Conservation (phyloP, 1,140 invertebrate genomes). For the Thalassaphorura encarpata region DNA sequence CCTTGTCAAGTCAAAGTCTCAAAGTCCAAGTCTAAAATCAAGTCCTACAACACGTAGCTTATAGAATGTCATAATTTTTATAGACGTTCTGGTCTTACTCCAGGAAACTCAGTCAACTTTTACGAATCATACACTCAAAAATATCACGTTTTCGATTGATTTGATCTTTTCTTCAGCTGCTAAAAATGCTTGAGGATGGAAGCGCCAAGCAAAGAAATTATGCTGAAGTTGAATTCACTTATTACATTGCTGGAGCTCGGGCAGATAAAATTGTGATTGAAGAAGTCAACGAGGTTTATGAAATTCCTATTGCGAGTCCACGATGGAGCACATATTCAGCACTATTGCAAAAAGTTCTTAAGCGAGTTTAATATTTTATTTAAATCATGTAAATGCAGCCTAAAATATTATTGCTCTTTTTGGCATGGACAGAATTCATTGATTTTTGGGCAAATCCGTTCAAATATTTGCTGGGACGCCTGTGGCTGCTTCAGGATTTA, state of each 20-base stretch:
- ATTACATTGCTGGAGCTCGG: slow-evolving; percentile 72
- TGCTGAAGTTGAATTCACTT: slow-evolving; percentile 76
- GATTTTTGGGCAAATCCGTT: slow-evolving; percentile 16
- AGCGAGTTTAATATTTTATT: slow-evolving; percentile 41
- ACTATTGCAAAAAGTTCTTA: slow-evolving; percentile 52
- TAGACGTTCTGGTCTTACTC: too few relatives aligned
- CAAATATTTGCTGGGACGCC: slow-evolving; percentile 17
- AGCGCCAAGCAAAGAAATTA: slow-evolving; percentile 74
- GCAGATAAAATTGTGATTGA: slow-evolving; percentile 64
- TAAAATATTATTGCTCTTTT: slow-evolving; percentile 1
- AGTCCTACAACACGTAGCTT: too few relatives aligned
- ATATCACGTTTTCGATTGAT: neutral
- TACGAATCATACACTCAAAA: neutral
- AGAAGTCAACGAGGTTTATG: slow-evolving; percentile 80
- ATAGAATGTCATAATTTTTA: too few relatives aligned
- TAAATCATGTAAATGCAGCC: neutral
- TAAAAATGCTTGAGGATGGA: slow-evolving; percentile 61
- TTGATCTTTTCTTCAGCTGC: slow-evolving; percentile 49
- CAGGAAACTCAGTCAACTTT: neutral
- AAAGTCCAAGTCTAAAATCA: too few relatives aligned
- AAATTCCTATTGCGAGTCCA: slow-evolving; percentile 66
- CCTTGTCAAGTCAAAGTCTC: too few relatives aligned
- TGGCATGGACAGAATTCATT: slow-evolving; percentile 15
- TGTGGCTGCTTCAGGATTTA: slow-evolving; percentile 9
- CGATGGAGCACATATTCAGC: slow-evolving; percentile 69